A percentile compares a stretch with the other conserved stretches of the same genome.
Evolutionary conservation across 1,140 invertebrate species (phyloP).

Genomic region (Pogonomyrmex barbatus): DNA sequence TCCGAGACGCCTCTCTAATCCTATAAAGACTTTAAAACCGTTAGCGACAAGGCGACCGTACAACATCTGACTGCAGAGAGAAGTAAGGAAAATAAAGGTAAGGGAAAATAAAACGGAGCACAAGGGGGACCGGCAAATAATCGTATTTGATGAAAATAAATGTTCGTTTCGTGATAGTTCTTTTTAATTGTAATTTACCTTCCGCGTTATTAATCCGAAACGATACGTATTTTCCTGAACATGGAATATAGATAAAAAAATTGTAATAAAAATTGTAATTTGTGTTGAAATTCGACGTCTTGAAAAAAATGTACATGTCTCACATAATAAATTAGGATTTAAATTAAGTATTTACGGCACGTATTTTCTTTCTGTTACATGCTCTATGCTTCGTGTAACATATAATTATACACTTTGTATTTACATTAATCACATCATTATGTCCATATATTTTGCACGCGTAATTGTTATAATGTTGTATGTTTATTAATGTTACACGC

Average conservation of each 20-base stretch:
- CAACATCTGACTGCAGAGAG: conserved; percentile 35
- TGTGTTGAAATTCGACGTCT: not conserved
- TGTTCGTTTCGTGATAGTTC: not conserved
- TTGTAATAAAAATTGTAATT: not conserved
- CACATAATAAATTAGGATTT: no score
- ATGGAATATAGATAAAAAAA: not conserved
- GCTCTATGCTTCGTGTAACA: no score
- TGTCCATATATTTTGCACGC: no score
- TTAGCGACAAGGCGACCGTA: conserved; percentile 63
- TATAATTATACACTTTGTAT: no score
- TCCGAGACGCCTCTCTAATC: conserved; percentile 60
- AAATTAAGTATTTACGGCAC: no score
- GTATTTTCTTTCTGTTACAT: no score
- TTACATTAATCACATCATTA: no score
- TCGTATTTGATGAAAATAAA: conserved; percentile 29
- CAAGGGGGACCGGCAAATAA: not conserved
- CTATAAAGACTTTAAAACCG: conserved; percentile 64
- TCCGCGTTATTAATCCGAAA: not conserved
- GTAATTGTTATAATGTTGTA: no score
- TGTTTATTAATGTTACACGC: no score
- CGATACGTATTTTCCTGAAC: not conserved
- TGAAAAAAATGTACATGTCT: not conserved
- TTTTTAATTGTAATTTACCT: not conserved
- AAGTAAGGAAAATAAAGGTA: conserved; percentile 35
- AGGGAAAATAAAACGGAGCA: conserved; percentile 23